These are phyloP conservation scores for Loxodonta africana DNA, from an alignment of 2,113 vertebrate genomes.

Conservation along the genomic window DNA sequence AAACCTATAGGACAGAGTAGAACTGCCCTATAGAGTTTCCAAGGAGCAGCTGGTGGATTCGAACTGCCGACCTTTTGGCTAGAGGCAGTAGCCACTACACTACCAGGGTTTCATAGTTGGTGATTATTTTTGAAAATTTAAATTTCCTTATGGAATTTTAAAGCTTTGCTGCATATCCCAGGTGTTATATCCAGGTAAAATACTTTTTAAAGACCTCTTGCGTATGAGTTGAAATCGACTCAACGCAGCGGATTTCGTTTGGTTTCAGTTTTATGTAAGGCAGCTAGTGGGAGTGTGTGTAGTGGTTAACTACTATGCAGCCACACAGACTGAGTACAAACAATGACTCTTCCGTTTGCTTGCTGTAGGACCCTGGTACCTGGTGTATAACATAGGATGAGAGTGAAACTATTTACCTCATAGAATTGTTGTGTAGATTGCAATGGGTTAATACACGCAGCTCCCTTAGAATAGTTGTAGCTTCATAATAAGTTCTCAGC, in stretches of 20 bases:
- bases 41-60: too few species aligned
- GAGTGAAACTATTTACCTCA: accelerated
- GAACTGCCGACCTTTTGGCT: too few species aligned
- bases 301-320: background rate
- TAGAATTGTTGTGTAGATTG: background rate
- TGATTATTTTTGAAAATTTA: background rate
- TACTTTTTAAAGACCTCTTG: background rate
- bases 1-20: too few species aligned
- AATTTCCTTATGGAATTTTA: conserved; percentile 21
- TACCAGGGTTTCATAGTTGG: background rate
- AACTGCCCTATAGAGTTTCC: too few species aligned
- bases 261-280: background rate
- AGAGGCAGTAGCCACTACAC: too few species aligned
- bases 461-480: background rate
- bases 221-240: too few species aligned
- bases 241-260: too few species aligned
- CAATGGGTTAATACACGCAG: background rate
- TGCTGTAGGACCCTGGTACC: too few species aligned
- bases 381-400: background rate
- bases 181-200: background rate
- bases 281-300: background rate
- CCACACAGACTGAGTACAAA: background rate
- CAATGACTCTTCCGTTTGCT: background rate
- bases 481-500: background rate
- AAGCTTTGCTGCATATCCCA: background rate